Percentiles rank a stretch among this genome's conserved stretches.
phyloP scores from a whole-genome alignment of 2,888 invertebrate genomes.

The Salticus scenicus region DNA sequence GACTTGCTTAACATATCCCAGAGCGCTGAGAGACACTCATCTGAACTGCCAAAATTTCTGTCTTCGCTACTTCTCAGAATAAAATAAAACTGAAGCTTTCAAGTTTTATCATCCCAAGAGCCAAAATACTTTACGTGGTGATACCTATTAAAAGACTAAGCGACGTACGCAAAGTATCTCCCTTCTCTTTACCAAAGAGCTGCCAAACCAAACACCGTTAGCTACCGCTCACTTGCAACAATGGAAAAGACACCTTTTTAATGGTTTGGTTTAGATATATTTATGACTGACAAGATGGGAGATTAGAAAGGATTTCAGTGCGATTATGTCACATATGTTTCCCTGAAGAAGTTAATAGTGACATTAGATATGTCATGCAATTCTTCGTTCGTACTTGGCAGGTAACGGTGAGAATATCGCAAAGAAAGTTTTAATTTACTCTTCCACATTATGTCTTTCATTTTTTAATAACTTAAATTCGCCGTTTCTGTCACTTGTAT shows the following conservation, averaged over 20 bases:
- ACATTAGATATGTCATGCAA: background rate
- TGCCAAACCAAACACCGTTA: slow-evolving; percentile 15
- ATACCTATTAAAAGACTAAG: slow-evolving; percentile 8
- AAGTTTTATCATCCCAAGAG: background rate
- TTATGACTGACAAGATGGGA: slow-evolving; percentile 15
- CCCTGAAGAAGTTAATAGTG: background rate
- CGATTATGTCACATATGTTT: background rate
- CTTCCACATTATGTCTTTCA: too few relatives aligned
- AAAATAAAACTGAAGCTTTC: slow-evolving; percentile 7
- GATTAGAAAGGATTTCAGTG: slow-evolving; percentile 1
- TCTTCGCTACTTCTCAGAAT: slow-evolving; percentile 12
- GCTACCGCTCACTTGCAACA: slow-evolving; percentile 6
- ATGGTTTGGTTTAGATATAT: slow-evolving; percentile 6
- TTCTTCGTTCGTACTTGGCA: background rate
- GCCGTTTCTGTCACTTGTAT: too few relatives aligned
- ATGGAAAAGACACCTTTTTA: slow-evolving; percentile 3
- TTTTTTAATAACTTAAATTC: too few relatives aligned
- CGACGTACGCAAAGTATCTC: background rate
- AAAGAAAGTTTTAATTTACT: too few relatives aligned
- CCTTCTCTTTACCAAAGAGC: background rate
- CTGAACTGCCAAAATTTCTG: slow-evolving; percentile 4
- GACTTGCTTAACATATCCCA: too few relatives aligned
- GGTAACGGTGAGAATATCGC: too few relatives aligned
- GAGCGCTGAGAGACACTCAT: background rate
- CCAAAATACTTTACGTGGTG: slow-evolving; percentile 1